Conservation (phyloP, 2,113 vertebrate species). For the Mandrillus leucophaeus region DNA sequence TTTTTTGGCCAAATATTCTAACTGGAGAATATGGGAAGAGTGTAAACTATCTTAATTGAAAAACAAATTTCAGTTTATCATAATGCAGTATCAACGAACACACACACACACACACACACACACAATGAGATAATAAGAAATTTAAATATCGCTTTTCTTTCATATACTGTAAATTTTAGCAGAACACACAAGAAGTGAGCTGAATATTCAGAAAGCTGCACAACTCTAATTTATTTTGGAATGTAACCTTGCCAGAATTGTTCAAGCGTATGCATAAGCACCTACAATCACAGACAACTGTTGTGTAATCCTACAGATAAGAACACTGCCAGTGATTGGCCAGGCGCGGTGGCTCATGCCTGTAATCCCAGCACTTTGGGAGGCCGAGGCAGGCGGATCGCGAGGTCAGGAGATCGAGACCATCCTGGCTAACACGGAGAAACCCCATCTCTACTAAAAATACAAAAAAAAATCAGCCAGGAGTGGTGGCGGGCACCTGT, state of each 20-base stretch:
- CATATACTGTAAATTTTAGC: background rate
- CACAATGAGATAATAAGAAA: background rate
- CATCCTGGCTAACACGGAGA: too few species aligned
- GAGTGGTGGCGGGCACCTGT: too few species aligned
- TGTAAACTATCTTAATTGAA: background rate
- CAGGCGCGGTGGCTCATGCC: too few species aligned
- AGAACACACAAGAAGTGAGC: background rate
- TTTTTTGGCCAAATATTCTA: background rate
- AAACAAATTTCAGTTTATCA: constrained; percentile 4
- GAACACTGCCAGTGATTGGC: background rate
- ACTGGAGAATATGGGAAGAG: background rate
- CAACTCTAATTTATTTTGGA: constrained; percentile 4
- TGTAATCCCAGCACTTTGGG: too few species aligned
- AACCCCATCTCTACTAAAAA: too few species aligned
- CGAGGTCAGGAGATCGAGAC: too few species aligned
- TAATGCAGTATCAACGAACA: background rate
- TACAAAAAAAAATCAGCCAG: too few species aligned
- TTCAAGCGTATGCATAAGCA: background rate
- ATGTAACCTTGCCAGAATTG: background rate
- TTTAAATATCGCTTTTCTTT: background rate
- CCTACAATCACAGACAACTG: background rate
- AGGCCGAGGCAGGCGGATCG: too few species aligned
- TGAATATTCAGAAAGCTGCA: background rate
- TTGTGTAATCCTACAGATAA: background rate
- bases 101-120: too few species aligned